phyloP scores from a whole-genome alignment of 2,888 invertebrate species.

The Fragum fragum region DNA sequence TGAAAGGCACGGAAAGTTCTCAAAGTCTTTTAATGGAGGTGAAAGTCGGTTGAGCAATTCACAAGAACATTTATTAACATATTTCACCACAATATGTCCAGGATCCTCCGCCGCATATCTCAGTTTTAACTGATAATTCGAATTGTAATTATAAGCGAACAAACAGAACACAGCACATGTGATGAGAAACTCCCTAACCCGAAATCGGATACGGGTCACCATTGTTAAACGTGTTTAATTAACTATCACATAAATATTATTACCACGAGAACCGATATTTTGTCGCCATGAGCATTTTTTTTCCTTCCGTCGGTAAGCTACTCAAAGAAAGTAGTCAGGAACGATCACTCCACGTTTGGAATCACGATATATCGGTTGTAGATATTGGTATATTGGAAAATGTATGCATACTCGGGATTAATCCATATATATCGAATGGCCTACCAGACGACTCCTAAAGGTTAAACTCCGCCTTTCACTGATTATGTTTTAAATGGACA shows the following conservation, averaged over 20 bases:
- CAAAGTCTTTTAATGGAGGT: slow-evolving; percentile 7
- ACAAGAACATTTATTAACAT: slow-evolving; percentile 20
- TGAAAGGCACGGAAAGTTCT: slow-evolving; percentile 12
- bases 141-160: background rate
- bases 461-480: background rate
- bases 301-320: too few relatives aligned
- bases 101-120: background rate
- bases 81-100: background rate
- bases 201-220: slow-evolving; percentile 3
- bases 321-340: too few relatives aligned
- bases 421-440: background rate
- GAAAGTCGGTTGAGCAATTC: slow-evolving; percentile 4
- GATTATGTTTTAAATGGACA: background rate
- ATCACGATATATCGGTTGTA: background rate
- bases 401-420: background rate
- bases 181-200: background rate
- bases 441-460: background rate
- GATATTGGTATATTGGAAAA: background rate
- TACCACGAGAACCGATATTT: background rate
- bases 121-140: background rate
- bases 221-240: background rate
- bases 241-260: background rate
- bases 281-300: too few relatives aligned
- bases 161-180: slow-evolving; percentile 8
- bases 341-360: background rate